A percentile compares a stretch with the other conserved stretches of the same genome.
Conservation (phyloP, 2,888 invertebrate species). For the Argyresthia goedartella region DNA sequence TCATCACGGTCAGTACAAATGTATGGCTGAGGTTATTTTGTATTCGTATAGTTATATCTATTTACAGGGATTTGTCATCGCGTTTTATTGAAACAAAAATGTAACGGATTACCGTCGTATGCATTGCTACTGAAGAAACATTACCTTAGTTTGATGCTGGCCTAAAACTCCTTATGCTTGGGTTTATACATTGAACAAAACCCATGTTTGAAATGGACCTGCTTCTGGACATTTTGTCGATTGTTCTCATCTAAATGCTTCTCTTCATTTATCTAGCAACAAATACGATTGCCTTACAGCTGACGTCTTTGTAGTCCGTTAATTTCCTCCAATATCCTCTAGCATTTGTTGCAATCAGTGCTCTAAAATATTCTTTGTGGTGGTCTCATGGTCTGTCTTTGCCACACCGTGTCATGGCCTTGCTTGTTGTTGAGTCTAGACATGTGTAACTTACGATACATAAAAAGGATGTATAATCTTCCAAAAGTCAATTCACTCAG, state of each 20-base stretch:
- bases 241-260: background rate
- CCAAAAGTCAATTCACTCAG: no score
- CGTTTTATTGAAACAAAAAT: background rate
- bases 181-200: background rate
- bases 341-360: background rate
- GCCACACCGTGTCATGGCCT: no score
- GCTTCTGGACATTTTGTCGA: background rate
- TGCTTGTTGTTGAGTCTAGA: no score
- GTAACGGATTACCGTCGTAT: background rate
- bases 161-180: background rate
- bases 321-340: background rate
- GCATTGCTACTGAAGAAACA: background rate
- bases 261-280: background rate
- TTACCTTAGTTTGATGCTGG: background rate
- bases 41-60: constrained; percentile 29
- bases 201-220: background rate
- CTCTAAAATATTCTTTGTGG: constrained; percentile 4
- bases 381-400: constrained; percentile 6
- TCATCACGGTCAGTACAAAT: constrained; percentile 65
- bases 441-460: no score
- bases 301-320: background rate
- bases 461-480: no score
- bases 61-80: background rate
- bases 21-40: constrained; percentile 65
- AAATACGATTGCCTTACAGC: background rate